Evolutionary conservation across 2,888 invertebrate species (phyloP).

Genomic region (Nomada ferruginata): DNA sequence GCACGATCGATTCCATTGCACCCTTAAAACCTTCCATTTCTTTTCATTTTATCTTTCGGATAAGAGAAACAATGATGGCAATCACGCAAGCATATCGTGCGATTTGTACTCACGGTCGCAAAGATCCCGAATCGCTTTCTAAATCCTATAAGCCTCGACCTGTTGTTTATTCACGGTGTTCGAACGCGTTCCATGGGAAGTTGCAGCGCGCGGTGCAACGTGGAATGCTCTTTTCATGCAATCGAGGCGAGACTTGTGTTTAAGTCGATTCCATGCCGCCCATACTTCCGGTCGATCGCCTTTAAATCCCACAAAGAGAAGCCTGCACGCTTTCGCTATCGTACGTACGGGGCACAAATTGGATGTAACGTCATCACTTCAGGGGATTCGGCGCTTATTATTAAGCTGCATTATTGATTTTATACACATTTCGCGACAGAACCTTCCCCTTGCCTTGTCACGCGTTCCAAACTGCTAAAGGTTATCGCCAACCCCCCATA

Average conservation of each 20-base stretch:
- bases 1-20: too few species aligned
- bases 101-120: constrained; percentile 10
- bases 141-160: constrained; percentile 31
- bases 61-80: not conserved
- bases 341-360: constrained; percentile 61
- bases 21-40: too few species aligned
- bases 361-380: constrained; percentile 72
- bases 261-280: not conserved
- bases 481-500: constrained; percentile 54
- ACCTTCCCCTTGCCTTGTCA: constrained; percentile 31
- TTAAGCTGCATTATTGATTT: constrained; percentile 69
- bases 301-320: constrained; percentile 69
- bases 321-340: constrained; percentile 49
- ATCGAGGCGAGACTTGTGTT: constrained; percentile 21
- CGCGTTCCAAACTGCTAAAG: constrained; percentile 35
- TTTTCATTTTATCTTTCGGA: not conserved
- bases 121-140: constrained; percentile 17
- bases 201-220: not conserved
- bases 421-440: constrained; percentile 26
- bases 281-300: constrained; percentile 57
- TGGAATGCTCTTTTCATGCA: constrained; percentile 18
- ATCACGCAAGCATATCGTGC: not conserved
- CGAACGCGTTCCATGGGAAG: constrained; percentile 14
- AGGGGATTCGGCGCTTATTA: constrained; percentile 72
- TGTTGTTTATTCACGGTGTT: constrained; percentile 7